Evolutionary conservation across 2,113 vertebrate species (phyloP), one percentile per base, ranked within the genome.

Genomic region (Chamaea fasciata): DNA sequence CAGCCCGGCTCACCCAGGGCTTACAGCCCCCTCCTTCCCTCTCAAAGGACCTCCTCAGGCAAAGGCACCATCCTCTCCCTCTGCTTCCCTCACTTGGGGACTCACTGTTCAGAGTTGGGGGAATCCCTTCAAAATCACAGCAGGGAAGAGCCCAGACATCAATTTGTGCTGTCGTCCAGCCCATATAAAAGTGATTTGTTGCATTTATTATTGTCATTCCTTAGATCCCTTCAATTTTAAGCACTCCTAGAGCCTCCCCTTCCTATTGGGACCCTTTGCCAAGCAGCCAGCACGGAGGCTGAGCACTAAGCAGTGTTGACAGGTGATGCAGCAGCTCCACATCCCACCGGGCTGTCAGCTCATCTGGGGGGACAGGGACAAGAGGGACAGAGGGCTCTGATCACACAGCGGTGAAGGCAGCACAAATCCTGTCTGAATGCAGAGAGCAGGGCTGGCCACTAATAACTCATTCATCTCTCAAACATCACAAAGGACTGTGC

Each of bases 31-130:
- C 76, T 83, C 80, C 83, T 76, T 60, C 68, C 53, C 16, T 64
- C 86, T 35, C 39, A 23, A 86, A 94, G 93, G 85, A 56, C 46
- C 94, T 95, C 64, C 85, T 65, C 39, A 13, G 87, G 83, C 95
- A 79, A 71, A 84, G 63, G 88, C 83, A 95, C 35, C 62, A 86
- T 56, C 85, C 67, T 42, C 77, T 93, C 60, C 89, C 92, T 83
- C 95, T 65, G 60, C 62, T 70, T 31, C 78, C 88, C 60, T 67
- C 64, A 84, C 83, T 20, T 90, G n/a, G 77, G 83, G 41, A 89
- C 62, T 92, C 85, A 13, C 31, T 68, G 27, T 53, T 39, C 64
- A 7, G 18, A 95, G 68, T 37, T 59, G 81, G 91, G 62, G 33
- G 13, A 12, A 83, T 64, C 75, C n/a, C 53, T 87, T 71, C 80